Percentiles rank a stretch among this genome's conserved stretches.
Evolutionary conservation across 1,140 invertebrate species (phyloP).

Genomic region (Nebria ingens): DNA sequence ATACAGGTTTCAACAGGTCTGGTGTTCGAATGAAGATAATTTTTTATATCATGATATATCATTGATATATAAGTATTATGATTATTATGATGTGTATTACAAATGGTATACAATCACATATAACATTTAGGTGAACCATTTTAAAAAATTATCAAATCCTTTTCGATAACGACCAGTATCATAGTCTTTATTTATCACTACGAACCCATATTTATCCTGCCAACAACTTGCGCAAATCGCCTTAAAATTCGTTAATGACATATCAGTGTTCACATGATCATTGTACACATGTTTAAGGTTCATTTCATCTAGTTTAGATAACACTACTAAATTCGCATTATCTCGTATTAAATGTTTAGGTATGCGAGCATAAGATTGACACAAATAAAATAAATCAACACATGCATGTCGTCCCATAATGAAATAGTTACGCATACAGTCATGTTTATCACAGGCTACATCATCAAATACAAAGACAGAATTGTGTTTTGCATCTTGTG

Average conservation of each 20-base stretch:
- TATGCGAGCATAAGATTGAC: slow-evolving; percentile 31
- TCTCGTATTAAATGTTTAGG: slow-evolving; percentile 32
- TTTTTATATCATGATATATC: not conserved
- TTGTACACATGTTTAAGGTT: slow-evolving; percentile 33
- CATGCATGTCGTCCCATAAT: slow-evolving; percentile 27
- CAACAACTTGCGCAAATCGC: slow-evolving; percentile 23
- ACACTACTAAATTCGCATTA: slow-evolving; percentile 29
- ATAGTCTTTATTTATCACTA: slow-evolving; percentile 26
- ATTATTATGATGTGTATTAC: not conserved
- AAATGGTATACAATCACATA: not conserved
- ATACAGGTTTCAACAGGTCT: not conserved
- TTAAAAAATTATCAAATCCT: slow-evolving; percentile 23
- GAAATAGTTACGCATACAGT: slow-evolving; percentile 27
- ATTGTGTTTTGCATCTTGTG: slow-evolving; percentile 23
- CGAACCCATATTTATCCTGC: slow-evolving; percentile 24
- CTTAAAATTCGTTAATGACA: slow-evolving; percentile 26
- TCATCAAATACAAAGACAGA: slow-evolving; percentile 31
- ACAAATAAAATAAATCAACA: slow-evolving; percentile 29
- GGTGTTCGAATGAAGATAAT: not conserved
- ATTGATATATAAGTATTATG: not conserved
- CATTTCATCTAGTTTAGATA: slow-evolving; percentile 32
- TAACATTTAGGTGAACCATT: not conserved
- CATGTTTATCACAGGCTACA: too few relatives aligned
- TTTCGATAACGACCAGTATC: slow-evolving; percentile 22
- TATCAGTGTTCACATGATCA: slow-evolving; percentile 31